phyloP scores from a whole-genome alignment of 2,888 invertebrate species.

The Erannis defoliaria region DNA sequence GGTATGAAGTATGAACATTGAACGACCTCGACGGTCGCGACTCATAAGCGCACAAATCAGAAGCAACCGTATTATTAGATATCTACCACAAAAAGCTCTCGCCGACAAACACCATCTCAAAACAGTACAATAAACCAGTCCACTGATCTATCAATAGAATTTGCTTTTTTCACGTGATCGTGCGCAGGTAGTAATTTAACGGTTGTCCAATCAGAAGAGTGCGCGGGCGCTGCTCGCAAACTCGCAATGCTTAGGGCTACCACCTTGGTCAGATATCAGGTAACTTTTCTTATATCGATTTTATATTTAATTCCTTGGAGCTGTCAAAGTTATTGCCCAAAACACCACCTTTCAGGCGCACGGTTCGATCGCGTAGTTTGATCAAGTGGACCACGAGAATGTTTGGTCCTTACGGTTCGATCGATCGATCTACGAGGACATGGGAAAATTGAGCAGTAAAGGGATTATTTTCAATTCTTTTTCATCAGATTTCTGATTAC shows the following conservation, averaged over 20 bases:
- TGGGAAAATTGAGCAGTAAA: too few relatives aligned
- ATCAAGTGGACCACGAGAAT: too few relatives aligned
- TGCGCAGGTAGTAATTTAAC: constrained; percentile 55
- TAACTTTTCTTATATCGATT: too few relatives aligned
- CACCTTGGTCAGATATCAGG: neutral
- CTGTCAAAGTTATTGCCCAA: too few relatives aligned
- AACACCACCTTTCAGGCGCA: too few relatives aligned
- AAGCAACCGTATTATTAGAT: constrained; percentile 25
- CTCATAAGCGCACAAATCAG: constrained; percentile 23
- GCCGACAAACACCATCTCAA: constrained; percentile 30
- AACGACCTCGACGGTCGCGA: neutral
- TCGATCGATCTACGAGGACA: too few relatives aligned
- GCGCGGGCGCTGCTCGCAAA: constrained; percentile 53
- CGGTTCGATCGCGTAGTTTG: too few relatives aligned
- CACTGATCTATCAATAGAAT: constrained; percentile 38
- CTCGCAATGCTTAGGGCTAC: constrained; percentile 25
- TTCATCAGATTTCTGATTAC: too few relatives aligned
- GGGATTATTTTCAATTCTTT: too few relatives aligned
- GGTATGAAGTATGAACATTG: too few relatives aligned
- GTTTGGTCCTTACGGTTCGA: too few relatives aligned
- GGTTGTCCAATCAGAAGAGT: constrained; percentile 70
- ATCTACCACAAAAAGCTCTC: constrained; percentile 21
- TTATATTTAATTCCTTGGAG: too few relatives aligned
- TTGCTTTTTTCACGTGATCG: constrained; percentile 39
- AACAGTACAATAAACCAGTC: constrained; percentile 40